Evolutionary conservation across 2,888 invertebrate species (phyloP).

Genomic region (Agrochola lota): DNA sequence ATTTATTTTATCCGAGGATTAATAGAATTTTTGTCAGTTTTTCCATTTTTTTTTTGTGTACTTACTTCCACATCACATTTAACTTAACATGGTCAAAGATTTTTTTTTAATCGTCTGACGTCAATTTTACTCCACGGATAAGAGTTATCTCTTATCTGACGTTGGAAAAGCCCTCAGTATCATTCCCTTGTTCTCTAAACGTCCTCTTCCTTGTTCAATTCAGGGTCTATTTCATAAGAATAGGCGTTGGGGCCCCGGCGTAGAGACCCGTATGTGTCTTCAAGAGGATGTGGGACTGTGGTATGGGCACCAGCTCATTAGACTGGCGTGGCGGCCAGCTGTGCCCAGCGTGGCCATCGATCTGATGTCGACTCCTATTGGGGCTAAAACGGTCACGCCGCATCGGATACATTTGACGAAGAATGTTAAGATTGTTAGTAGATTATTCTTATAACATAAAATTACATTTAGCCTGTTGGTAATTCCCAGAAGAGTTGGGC

Average conservation of each 20-base stretch:
- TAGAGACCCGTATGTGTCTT: slow-evolving; percentile 82
- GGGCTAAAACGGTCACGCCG: slow-evolving; percentile 69
- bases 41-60: no score
- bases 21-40: no score
- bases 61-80: background rate
- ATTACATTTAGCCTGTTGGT: background rate
- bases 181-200: background rate
- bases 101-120: background rate
- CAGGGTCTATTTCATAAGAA: slow-evolving; percentile 89
- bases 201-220: background rate
- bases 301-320: slow-evolving; percentile 85
- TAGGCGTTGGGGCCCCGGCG: slow-evolving; percentile 90
- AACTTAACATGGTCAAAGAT: background rate
- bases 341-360: slow-evolving; percentile 76
- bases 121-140: no score
- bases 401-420: slow-evolving; percentile 72
- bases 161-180: background rate
- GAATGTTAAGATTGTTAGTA: slow-evolving; percentile 68
- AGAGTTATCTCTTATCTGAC: background rate
- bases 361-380: slow-evolving; percentile 65
- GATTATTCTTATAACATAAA: background rate
- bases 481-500: background rate
- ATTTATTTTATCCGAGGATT: no score
- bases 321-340: slow-evolving; percentile 83
- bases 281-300: slow-evolving; percentile 90